These are phyloP conservation scores for Cydia amplana DNA, from an alignment of 1,140 invertebrate genomes.

Conservation along the genomic window DNA sequence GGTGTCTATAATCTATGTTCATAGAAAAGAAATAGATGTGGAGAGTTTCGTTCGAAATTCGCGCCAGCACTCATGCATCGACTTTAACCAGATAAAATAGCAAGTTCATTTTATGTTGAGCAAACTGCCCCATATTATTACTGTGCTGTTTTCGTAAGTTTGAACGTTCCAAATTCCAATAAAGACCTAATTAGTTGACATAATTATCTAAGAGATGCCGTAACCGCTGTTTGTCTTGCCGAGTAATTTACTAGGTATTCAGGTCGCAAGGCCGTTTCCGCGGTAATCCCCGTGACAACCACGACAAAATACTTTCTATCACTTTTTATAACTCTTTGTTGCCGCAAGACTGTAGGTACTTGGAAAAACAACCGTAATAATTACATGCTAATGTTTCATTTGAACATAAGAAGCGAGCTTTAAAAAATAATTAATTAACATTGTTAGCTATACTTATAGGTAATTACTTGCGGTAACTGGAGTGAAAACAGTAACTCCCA, in stretches of 20 bases:
- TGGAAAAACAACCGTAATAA: not conserved
- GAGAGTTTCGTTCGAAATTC: too few relatives aligned
- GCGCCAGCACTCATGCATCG: too few relatives aligned
- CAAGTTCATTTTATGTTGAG: conserved; percentile 1
- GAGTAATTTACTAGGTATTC: conserved; percentile 21
- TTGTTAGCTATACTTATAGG: too few relatives aligned
- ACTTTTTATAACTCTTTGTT: not conserved
- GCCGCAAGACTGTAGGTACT: not conserved
- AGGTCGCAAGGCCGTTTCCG: conserved; percentile 25
- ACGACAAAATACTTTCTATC: conserved; percentile 1
- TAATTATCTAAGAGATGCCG: conserved; percentile 25
- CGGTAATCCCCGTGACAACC: conserved; percentile 24
- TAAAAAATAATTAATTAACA: too few relatives aligned
- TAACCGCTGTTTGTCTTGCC: conserved; percentile 25
- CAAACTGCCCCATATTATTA: not conserved
- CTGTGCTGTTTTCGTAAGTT: not conserved
- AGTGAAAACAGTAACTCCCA: too few relatives aligned
- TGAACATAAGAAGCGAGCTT: not conserved
- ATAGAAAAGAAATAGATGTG: too few relatives aligned
- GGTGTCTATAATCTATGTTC: too few relatives aligned
- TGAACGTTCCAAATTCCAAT: not conserved
- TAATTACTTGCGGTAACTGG: too few relatives aligned
- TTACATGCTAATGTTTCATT: not conserved
- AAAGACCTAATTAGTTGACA: not conserved
- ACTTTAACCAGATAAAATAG: not conserved